Base-by-base conservation (phyloP, 2,113 vertebrate species). In the Ailuropoda melanoleuca region DNA sequence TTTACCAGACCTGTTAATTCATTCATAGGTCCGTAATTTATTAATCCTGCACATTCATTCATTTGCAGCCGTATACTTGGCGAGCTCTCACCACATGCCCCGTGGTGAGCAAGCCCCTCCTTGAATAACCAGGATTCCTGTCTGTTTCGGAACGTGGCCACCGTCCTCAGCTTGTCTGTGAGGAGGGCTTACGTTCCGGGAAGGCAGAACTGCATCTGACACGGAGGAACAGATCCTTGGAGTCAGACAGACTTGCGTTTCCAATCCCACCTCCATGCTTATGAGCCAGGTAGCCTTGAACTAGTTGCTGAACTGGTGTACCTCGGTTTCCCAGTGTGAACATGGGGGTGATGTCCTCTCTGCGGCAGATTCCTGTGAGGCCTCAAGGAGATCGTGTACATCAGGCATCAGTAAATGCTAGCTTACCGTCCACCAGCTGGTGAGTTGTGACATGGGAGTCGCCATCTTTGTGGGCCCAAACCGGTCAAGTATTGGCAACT, bases 131-230 rank as follows among this genome's bases (percentile, higher is more conserved):
- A 34, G 66, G 56, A 77, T 19, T 19, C 29, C 50, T 29, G 0
- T 12, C 4, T 0, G 1, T 15, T 24, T 75, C 58, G 5, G 8
- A 11, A 3, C 14, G 31, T 5, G 11, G 39, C 72, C 4, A 8
- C 46, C 53, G 37, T n/a, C 70, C 68, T 93, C 26, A 2, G 18
- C 70, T 82, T 26, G 46, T 53, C 39, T n/a, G 0, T 31, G 46
- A 19, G 8, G 37, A 96, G 26, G 43, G 48, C 39, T 68, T 21
- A 58, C 21, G 6, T 39, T 66, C 56, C 26, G 10, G 19, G 37
- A 68, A 83, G 48, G 39, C 31, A 58, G 23, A 53, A 55, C 23
- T n/a, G 7, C 31, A 8, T 50, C 55, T 6, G 0, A n/a, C 48
- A 0, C 9, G 66, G 34, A 37, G 62, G 37, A 68, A 15, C n/a